Base-by-base conservation (phyloP, 2,113 vertebrate genomes). In the Myanophis thanlyinensis region DNA sequence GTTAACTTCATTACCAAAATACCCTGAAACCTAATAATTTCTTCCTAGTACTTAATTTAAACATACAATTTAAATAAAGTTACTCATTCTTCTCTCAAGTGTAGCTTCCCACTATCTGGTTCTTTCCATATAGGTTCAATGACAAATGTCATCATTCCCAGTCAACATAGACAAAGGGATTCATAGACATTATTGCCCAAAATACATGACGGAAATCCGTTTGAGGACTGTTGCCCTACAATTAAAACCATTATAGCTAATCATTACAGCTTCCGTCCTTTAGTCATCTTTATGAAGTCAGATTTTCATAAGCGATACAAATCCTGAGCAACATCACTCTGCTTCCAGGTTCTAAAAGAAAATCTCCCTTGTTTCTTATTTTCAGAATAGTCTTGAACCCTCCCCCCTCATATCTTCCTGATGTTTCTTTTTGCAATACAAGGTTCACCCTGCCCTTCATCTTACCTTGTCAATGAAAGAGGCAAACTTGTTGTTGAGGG, bases 401-500 rank as follows among this genome's bases (percentile, higher is more conserved):
- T 23, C 35, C n/a, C 5, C 54, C 4, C n/a, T 48, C n/a, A 56
- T 15, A 11, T 27, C 73, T 20, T 47, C 20, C 8, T 88, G 0
- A 6, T 53, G 46, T 30, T 91, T 22, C 59, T 46, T 93, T 86
- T 7, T 86, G 5, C 8, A 59, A 7, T 22, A 4, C 27, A 73
- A 9, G 3, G 1, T 46, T 59, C 18, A 47, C 35, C n/a, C 18
- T 2, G 35, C 12, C 4, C 73, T 80, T 80, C 46, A 30, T 10
- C 91, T 95, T 89, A 96, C 95, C 96, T 95, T 96, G 92, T 95
- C 92, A 46, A 96, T 96, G 93, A 96, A 96, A 85, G 91, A 53
- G 54, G 95, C 96, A 90, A 96, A 96, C n/a, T 95, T 95, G 93
- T 96, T 95, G 91, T 96, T 96, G 85, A 96, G 93, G 47, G 92